Conservation (phyloP, 2,888 invertebrate species). For the Xanthorhoe spadicearia region DNA sequence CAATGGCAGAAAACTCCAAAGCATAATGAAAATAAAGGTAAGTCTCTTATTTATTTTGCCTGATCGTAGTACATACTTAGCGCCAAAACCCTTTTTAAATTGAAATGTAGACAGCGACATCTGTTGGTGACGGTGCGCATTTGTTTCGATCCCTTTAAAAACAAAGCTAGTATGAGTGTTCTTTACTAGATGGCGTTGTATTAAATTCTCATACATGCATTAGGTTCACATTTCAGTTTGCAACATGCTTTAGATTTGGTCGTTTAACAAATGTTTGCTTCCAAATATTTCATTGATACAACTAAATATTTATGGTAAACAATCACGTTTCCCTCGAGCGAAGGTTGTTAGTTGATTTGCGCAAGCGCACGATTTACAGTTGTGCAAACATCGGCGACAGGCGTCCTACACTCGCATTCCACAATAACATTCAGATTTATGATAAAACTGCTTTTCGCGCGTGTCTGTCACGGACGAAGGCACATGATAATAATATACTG, state of each 20-base stretch:
- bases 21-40: constrained; percentile 67
- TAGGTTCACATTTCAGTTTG: background rate
- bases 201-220: background rate
- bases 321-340: constrained; percentile 20
- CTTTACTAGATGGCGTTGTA: constrained; percentile 26
- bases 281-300: constrained; percentile 5
- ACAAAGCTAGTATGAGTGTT: constrained; percentile 4
- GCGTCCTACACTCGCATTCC: constrained; percentile 65
- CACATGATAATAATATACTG: background rate
- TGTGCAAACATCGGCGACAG: constrained; percentile 59
- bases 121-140: constrained; percentile 6
- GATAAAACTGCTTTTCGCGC: constrained; percentile 31
- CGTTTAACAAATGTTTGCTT: background rate
- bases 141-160: constrained; percentile 10
- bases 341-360: constrained; percentile 46
- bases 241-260: background rate
- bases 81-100: background rate
- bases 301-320: background rate
- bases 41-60: constrained; percentile 16
- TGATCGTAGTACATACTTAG: background rate
- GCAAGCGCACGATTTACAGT: constrained; percentile 54
- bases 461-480: background rate
- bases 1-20: constrained; percentile 86
- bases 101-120: constrained; percentile 21
- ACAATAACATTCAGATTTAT: constrained; percentile 38